phyloP scores from a whole-genome alignment of 2,113 vertebrate genomes.

The Peucedramus taeniatus region DNA sequence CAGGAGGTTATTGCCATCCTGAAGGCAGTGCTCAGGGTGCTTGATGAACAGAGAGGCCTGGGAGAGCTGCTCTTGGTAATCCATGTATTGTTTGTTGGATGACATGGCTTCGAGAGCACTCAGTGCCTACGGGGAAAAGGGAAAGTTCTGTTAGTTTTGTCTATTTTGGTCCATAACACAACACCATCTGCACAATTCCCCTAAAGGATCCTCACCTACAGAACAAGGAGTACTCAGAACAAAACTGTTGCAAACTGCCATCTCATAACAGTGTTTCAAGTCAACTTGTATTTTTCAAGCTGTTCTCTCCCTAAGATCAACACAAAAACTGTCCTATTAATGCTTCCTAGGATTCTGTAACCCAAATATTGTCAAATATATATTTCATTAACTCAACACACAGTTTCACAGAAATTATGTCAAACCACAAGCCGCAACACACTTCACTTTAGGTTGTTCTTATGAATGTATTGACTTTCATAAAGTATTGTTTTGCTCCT shows the following conservation, averaged over 20 bases:
- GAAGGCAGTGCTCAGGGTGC: constrained; percentile 87
- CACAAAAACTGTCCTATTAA: background rate
- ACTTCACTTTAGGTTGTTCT: background rate
- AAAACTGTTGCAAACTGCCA: background rate
- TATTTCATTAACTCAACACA: background rate
- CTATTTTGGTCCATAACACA: background rate
- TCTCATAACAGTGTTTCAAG: background rate
- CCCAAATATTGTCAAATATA: background rate
- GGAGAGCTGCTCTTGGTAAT: constrained; percentile 83
- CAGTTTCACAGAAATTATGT: background rate
- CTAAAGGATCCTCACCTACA: background rate
- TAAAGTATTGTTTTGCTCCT: background rate
- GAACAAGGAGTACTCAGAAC: background rate
- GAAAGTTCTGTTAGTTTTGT: background rate
- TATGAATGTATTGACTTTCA: background rate
- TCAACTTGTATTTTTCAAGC: background rate
- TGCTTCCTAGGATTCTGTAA: background rate
- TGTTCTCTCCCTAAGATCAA: background rate
- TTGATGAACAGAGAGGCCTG: constrained; percentile 87
- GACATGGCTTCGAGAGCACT: constrained; percentile 82
- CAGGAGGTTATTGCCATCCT: constrained; percentile 84
- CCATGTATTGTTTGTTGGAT: constrained; percentile 86
- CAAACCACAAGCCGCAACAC: background rate
- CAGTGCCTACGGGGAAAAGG: constrained; percentile 72
- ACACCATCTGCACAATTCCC: background rate